Evolutionary conservation across 1,140 invertebrate genomes (phyloP).

Genomic region (Marisa cornuarietis): DNA sequence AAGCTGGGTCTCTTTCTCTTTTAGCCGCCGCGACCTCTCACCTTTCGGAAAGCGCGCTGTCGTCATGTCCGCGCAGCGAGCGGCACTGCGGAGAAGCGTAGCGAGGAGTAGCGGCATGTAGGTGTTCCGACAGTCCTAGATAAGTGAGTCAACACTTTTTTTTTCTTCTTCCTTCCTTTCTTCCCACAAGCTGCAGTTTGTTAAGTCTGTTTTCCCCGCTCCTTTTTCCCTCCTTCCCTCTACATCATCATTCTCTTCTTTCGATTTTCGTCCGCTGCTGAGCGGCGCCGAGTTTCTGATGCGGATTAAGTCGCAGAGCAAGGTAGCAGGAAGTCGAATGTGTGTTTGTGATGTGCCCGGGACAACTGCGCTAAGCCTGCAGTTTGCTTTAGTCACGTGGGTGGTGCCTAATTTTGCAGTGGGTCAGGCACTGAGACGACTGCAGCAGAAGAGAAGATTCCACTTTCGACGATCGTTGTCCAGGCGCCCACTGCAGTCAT

Average conservation of each 20-base stretch:
- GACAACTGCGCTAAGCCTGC: too few species aligned
- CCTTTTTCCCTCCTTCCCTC: neutral
- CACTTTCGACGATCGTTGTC: conserved; percentile 21
- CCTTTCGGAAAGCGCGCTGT: too few species aligned
- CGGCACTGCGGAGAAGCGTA: too few species aligned
- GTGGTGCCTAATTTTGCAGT: neutral
- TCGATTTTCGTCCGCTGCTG: neutral
- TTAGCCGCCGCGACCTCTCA: too few species aligned
- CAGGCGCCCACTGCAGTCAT: conserved; percentile 7
- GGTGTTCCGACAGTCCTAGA: too few species aligned
- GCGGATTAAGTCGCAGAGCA: neutral
- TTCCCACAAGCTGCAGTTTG: too few species aligned
- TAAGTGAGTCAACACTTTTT: too few species aligned
- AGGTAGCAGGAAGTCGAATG: neutral
- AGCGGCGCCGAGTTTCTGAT: neutral
- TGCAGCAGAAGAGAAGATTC: conserved; percentile 17
- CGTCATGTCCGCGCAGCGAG: too few species aligned
- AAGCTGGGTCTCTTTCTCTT: too few species aligned
- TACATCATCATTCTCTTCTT: neutral
- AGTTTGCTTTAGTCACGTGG: neutral
- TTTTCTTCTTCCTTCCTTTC: too few species aligned
- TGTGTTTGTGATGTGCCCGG: neutral
- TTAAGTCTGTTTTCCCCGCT: neutral
- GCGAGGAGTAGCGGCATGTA: too few species aligned
- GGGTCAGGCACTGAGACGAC: conserved; percentile 10